Percentiles rank a stretch among this genome's conserved stretches.
These are phyloP conservation scores for Pseudomyrmex dendroicus DNA, from an alignment of 1,140 invertebrate genomes.

Conservation along the genomic window DNA sequence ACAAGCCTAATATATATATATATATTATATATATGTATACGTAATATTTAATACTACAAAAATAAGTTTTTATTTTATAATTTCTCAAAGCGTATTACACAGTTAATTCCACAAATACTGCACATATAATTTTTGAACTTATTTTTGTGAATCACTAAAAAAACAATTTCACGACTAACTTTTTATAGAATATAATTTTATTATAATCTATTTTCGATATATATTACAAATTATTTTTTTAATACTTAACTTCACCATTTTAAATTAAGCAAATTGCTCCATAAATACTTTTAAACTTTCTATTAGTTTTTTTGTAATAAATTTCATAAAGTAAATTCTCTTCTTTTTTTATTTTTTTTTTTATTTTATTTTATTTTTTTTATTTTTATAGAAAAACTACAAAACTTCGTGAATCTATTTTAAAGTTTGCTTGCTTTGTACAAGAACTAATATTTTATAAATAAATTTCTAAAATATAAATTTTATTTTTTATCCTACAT, in stretches of 20 bases:
- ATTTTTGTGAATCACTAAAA: constrained; percentile 25
- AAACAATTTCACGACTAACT: constrained; percentile 40
- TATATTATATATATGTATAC: not conserved
- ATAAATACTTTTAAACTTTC: constrained; percentile 37
- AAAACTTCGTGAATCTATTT: not conserved
- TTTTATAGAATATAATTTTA: constrained; percentile 35
- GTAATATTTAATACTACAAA: constrained; percentile 44
- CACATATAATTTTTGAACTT: constrained; percentile 37
- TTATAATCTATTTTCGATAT: constrained; percentile 39
- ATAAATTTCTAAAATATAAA: not conserved
- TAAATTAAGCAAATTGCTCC: constrained; percentile 25
- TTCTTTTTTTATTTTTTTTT: not conserved
- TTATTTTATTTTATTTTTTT: not conserved
- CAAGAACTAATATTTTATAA: not conserved
- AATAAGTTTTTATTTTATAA: constrained; percentile 52
- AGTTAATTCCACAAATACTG: constrained; percentile 50
- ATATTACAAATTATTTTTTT: constrained; percentile 51
- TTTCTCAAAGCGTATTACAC: constrained; percentile 36
- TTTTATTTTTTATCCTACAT: not conserved
- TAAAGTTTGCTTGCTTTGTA: no score
- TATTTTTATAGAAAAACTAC: not conserved
- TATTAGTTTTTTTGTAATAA: constrained; percentile 18
- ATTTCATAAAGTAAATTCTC: constrained; percentile 14
- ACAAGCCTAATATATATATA: constrained; percentile 38
- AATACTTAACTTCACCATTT: constrained; percentile 41